Evolutionary conservation across 2,797 vertebrate genomes (phyloP).

Genomic region (Nannoperca obscura): DNA sequence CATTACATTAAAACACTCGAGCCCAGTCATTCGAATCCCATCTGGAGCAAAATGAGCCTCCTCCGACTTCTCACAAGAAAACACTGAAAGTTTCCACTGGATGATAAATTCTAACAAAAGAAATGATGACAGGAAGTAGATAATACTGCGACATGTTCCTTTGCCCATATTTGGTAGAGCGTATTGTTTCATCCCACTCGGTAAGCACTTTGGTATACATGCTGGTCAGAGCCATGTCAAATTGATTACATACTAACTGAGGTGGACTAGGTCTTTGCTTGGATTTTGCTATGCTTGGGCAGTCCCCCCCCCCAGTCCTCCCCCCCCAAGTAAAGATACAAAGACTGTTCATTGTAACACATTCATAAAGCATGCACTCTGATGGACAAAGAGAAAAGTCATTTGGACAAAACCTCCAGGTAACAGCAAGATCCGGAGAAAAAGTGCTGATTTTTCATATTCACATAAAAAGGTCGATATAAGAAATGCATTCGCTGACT

Average conservation of each 20-base stretch:
- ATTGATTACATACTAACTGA: conserved; percentile 60
- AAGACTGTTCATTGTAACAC: conserved; percentile 81
- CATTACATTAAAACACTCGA: conserved; percentile 34
- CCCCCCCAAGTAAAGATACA: conserved; percentile 67
- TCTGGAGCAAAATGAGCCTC: conserved; percentile 35
- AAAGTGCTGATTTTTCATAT: conserved; percentile 86
- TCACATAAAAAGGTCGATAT: conserved; percentile 80
- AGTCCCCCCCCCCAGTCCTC: conserved; percentile 40
- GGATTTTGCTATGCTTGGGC: conserved; percentile 66
- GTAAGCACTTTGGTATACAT: conserved; percentile 82
- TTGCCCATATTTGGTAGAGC: conserved; percentile 67
- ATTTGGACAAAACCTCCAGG: conserved; percentile 74
- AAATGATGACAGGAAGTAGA: conserved; percentile 55
- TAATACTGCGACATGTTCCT: conserved; percentile 65
- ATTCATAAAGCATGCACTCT: conserved; percentile 84
- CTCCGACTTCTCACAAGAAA: conserved; percentile 33
- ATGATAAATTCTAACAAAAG: conserved; percentile 45
- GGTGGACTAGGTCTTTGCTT: conserved; percentile 69
- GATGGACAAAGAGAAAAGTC: conserved; percentile 75
- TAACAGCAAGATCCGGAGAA: conserved; percentile 82
- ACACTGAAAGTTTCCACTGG: conserved; percentile 29
- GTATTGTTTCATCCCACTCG: conserved; percentile 58
- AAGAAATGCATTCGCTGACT: conserved; percentile 76
- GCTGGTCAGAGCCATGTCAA: conserved; percentile 74
- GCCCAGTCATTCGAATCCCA: conserved; percentile 39